These are phyloP conservation scores for Ptychodera flava DNA, from an alignment of 35 echinoderm and acorn worm species.

Conservation along the genomic window DNA sequence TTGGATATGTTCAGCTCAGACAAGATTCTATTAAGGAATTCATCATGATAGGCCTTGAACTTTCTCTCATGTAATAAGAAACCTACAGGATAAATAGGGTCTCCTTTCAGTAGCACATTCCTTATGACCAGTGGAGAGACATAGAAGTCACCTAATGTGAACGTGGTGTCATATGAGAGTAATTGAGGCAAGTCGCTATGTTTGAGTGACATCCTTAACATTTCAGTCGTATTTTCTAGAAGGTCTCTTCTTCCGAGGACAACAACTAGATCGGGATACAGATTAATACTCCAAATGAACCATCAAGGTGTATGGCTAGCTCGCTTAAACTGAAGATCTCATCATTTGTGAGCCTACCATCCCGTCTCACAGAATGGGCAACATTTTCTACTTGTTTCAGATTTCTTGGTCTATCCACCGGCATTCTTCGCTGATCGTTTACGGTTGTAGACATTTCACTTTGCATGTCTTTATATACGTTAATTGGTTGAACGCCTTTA, in stretches of 20 bases:
- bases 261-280: background rate
- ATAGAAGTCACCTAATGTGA: conserved; percentile 24
- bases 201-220: background rate
- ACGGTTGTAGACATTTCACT: background rate
- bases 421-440: background rate
- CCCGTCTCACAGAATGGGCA: background rate
- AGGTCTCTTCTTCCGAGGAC: background rate
- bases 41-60: conserved; percentile 4
- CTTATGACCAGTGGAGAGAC: conserved; percentile 6
- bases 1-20: background rate
- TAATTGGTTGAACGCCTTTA: background rate
- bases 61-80: conserved; percentile 21
- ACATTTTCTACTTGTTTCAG: background rate
- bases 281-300: background rate
- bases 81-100: conserved; percentile 14
- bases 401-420: background rate
- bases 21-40: conserved; percentile 6
- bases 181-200: background rate
- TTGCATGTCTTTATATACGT: background rate
- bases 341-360: background rate
- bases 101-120: background rate
- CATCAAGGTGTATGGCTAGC: background rate
- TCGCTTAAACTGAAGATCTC: background rate
- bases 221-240: background rate
- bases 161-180: conserved; percentile 24